Evolutionary conservation across 2,797 vertebrate genomes (phyloP), one percentile per base, ranked within the genome.

Genomic region (Lateolabrax maculatus): DNA sequence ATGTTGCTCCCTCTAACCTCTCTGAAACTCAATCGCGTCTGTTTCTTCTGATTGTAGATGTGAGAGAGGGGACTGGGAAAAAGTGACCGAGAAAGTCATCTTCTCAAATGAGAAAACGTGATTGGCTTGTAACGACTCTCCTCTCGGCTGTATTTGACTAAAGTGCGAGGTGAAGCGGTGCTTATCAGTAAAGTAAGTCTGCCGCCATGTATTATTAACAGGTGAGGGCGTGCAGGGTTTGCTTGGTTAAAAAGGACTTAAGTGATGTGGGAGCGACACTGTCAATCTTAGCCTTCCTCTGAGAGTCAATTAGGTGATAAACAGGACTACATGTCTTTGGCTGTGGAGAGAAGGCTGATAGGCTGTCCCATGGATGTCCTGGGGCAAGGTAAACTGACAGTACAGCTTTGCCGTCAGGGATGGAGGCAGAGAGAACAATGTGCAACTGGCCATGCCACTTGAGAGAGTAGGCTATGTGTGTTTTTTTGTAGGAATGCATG

Each of bases 271-370:
- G 82, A 93, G 91, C 94, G 90, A 95, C 85, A 86, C 89, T 94
- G 89, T 95, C 95, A 92, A 94, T 94, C 94, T 90, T 79, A 56
- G 91, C 87, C 89, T 95, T 94, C 95, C 95, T 96, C 89, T 84
- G 95, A 96, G 95, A 97, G 95, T 96, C 94, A 96, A 96, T 96
- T 97, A 95, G 92, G 89, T 96, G 95, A 96, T 94, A 96, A 97
- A 96, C 94, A 97, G 95, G 86, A 87, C 85, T 85, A 79, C 87
- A 93, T 93, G 92, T 92, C 91, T 95, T 85, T 71, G 83, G 92
- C 93, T 93, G 91, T 87, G 89, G 91, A 92, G 94, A 91, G 92
- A 89, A 86, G 89, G 93, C 86, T 87, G 92, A 93, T 84, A 81
- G 91, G 77, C 92, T 94, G 95, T 96, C 94, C 92, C 85, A 89